Percentiles rank a stretch among this genome's conserved stretches.
Evolutionary conservation across 2,113 vertebrate species (phyloP).

Genomic region (Aepyceros melampus): DNA sequence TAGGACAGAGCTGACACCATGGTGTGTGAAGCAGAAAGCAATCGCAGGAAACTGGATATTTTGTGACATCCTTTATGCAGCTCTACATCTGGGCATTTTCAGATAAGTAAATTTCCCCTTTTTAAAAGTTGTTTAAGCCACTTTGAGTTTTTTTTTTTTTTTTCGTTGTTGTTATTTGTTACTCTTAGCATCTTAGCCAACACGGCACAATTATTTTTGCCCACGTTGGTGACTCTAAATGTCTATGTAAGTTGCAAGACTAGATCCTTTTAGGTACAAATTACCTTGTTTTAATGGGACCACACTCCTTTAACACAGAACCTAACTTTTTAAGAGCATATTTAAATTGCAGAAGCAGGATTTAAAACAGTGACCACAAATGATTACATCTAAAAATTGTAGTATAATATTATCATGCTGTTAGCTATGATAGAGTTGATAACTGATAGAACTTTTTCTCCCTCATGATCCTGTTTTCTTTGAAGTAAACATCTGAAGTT

Average conservation of each 20-base stretch:
- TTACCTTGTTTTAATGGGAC: not conserved
- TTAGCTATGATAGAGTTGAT: not conserved
- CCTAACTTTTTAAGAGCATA: not conserved
- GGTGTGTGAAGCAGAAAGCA: not conserved
- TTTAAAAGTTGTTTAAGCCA: not conserved
- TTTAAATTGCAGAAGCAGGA: not conserved
- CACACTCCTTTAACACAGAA: not conserved
- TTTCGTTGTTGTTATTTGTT: not conserved
- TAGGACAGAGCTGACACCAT: not conserved
- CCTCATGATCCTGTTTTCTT: not conserved
- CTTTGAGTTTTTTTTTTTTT: not conserved
- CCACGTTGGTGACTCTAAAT: not conserved
- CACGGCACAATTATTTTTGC: not conserved
- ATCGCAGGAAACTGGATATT: not conserved
- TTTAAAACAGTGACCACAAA: not conserved
- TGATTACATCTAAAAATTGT: not conserved
- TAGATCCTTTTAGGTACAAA: not conserved
- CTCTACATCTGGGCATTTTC: not conserved
- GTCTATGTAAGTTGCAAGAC: not conserved
- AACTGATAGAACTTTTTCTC: not conserved
- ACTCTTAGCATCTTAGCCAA: not conserved
- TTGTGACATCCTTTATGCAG: not conserved
- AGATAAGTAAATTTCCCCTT: not conserved
- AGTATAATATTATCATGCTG: not conserved
- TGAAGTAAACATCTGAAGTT: not conserved